Evolutionary conservation across 2,888 invertebrate species (phyloP).

Genomic region (Ramazzottius varieornatus): DNA sequence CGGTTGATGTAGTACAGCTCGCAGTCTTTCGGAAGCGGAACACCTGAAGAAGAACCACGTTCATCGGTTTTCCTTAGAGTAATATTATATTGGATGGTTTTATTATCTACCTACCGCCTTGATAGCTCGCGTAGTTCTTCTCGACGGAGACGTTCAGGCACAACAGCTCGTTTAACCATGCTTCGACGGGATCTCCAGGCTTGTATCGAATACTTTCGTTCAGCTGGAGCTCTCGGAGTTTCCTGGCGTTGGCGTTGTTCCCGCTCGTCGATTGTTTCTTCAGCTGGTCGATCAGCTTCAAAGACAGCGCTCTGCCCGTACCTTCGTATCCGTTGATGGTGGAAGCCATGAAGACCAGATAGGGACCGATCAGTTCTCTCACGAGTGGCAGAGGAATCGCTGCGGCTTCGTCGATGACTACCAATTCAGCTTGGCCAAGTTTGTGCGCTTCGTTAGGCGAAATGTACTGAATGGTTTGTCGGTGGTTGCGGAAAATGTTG

Average conservation of each 20-base stretch:
- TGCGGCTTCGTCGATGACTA: constrained; percentile 93
- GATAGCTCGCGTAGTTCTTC: constrained; percentile 8
- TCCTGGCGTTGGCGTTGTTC: constrained; percentile 22
- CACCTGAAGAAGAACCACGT: background rate
- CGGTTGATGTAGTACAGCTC: constrained; percentile 29
- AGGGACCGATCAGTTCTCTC: constrained; percentile 60
- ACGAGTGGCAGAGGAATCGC: constrained; percentile 86
- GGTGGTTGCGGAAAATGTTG: constrained; percentile 60
- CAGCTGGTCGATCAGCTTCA: constrained; percentile 75
- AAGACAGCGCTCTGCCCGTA: constrained; percentile 58
- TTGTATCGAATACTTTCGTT: constrained; percentile 86
- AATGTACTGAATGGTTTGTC: constrained; percentile 79
- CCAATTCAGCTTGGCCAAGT: constrained; percentile 67
- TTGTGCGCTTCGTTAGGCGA: constrained; percentile 66
- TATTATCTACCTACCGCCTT: background rate
- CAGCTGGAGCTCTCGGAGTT: constrained; percentile 34
- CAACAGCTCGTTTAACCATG: constrained; percentile 64
- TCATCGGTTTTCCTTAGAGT: background rate
- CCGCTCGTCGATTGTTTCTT: constrained; percentile 34
- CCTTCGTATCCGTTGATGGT: constrained; percentile 97
- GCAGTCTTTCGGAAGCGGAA: background rate
- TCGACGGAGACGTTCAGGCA: constrained; percentile 47
- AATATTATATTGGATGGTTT: background rate
- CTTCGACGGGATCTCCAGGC: constrained; percentile 49
- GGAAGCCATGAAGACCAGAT: constrained; percentile 75